These are phyloP conservation scores for Anarrhichthys ocellatus DNA, from an alignment of 2,113 vertebrate genomes.

Conservation along the genomic window DNA sequence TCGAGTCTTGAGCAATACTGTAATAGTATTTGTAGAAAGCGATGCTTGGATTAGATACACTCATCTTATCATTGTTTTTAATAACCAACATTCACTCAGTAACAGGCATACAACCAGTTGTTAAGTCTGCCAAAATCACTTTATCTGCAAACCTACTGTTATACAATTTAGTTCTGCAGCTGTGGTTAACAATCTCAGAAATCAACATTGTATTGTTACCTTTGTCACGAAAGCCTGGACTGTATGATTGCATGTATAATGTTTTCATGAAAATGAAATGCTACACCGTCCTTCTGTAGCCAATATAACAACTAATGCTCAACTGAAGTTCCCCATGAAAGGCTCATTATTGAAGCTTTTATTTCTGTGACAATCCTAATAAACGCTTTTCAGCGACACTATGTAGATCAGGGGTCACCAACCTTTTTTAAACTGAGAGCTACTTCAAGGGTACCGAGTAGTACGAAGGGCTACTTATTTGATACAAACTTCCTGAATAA, in stretches of 20 bases:
- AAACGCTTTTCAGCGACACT: neutral
- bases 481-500: no score
- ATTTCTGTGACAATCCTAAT: constrained; percentile 13
- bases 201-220: constrained; percentile 39
- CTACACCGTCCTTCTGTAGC: neutral
- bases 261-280: constrained; percentile 10
- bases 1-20: neutral
- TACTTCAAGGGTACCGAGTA: no score
- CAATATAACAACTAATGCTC: neutral
- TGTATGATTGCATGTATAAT: constrained; percentile 25
- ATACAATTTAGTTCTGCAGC: constrained; percentile 7
- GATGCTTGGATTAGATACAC: neutral
- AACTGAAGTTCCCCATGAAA: constrained; percentile 2
- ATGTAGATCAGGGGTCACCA: no score
- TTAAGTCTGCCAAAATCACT: neutral
- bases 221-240: constrained; percentile 33
- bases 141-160: neutral
- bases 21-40: neutral
- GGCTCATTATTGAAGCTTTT: neutral
- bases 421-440: no score
- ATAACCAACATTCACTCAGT: constrained; percentile 1
- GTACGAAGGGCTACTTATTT: no score
- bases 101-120: neutral
- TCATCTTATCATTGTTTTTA: constrained; percentile 19
- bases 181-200: constrained; percentile 6